These are phyloP conservation scores for Amia ocellicauda DNA, from an alignment of 2,113 vertebrate species.

Conservation along the genomic window DNA sequence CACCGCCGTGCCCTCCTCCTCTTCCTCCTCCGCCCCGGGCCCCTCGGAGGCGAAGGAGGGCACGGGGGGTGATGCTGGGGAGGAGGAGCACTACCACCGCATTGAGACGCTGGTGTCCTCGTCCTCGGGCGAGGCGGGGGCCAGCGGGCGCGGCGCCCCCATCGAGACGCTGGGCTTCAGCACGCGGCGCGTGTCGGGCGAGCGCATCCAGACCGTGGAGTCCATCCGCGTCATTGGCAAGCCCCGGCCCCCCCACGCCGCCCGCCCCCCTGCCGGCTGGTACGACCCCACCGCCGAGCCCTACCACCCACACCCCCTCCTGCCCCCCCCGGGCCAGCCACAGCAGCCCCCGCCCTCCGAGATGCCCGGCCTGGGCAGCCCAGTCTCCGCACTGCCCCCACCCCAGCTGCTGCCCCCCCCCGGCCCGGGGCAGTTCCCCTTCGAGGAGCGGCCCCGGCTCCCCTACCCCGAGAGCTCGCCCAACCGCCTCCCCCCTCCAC, in stretches of 20 bases:
- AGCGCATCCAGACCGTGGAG: conserved; percentile 93
- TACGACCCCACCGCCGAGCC: conserved; percentile 59
- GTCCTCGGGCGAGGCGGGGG: conserved; percentile 57
- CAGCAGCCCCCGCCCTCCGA: conserved; percentile 41
- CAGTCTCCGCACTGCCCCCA: conserved; percentile 23
- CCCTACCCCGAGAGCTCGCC: conserved; percentile 51
- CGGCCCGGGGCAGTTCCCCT: conserved; percentile 50
- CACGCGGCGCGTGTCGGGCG: conserved; percentile 73
- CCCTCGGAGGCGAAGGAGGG: background rate
- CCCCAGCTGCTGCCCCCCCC: conserved; percentile 48
- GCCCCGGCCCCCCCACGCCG: conserved; percentile 45
- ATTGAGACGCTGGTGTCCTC: conserved; percentile 90
- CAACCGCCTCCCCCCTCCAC: conserved; percentile 45
- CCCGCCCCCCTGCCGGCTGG: conserved; percentile 52
- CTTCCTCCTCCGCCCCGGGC: conserved; percentile 20
- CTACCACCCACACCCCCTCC: conserved; percentile 52
- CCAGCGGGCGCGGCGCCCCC: conserved; percentile 82
- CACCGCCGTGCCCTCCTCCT: background rate
- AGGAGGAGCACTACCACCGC: conserved; percentile 78
- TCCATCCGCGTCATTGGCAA: conserved; percentile 84
- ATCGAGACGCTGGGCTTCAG: conserved; percentile 82
- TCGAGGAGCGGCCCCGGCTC: conserved; percentile 43
- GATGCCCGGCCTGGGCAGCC: conserved; percentile 34
- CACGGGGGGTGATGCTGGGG: background rate
- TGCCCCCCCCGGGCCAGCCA: conserved; percentile 30